phyloP scores from a whole-genome alignment of 2,113 vertebrate genomes.

The Ageneiosus marmoratus region DNA sequence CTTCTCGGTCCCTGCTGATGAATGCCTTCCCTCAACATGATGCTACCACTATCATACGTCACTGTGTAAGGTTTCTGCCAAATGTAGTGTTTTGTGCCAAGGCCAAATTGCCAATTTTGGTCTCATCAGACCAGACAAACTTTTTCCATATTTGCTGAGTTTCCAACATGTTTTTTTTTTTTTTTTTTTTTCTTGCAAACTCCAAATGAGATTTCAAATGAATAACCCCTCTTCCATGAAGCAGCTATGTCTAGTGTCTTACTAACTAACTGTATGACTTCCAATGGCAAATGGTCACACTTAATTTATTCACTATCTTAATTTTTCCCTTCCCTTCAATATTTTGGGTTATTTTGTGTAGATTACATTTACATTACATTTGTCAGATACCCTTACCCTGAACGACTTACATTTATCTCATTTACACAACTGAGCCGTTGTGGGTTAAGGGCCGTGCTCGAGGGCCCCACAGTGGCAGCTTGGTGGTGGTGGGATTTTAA shows the following conservation, averaged over 20 bases:
- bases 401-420: too few relatives aligned
- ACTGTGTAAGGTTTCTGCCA: neutral
- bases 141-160: neutral
- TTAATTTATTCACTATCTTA: neutral
- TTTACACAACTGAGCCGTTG: too few relatives aligned
- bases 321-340: neutral
- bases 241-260: neutral
- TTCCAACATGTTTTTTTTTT: neutral
- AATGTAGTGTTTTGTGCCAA: neutral
- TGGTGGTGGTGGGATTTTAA: too few relatives aligned
- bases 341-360: neutral
- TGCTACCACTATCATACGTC: neutral
- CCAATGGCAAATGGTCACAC: neutral
- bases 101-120: neutral
- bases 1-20: neutral
- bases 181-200: neutral
- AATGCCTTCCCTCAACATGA: slow-evolving; percentile 1
- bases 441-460: too few relatives aligned
- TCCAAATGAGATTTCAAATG: neutral
- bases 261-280: neutral
- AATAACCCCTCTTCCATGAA: neutral
- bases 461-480: too few relatives aligned
- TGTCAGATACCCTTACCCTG: too few relatives aligned
- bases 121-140: neutral
- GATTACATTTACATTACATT: too few relatives aligned